Evolutionary conservation across 2,888 invertebrate genomes (phyloP).

Genomic region (Caenorhabditis sp.): DNA sequence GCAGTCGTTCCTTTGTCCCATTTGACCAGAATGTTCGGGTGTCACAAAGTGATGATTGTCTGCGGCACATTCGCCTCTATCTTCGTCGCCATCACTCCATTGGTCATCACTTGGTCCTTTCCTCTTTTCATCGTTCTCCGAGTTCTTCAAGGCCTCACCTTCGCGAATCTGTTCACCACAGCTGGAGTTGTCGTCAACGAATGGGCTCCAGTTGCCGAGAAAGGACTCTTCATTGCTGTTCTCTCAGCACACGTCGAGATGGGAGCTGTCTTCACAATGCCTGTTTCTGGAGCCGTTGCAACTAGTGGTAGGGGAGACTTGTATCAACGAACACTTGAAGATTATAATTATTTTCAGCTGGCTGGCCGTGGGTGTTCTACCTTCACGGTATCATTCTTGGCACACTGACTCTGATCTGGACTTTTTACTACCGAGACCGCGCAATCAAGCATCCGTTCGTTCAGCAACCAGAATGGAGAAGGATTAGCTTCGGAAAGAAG

Average conservation of each 20-base stretch:
- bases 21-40: constrained; percentile 62
- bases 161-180: constrained; percentile 75
- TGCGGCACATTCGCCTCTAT: constrained; percentile 64
- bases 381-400: constrained; percentile 69
- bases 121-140: constrained; percentile 66
- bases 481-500: constrained; percentile 65
- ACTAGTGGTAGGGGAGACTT: constrained; percentile 58
- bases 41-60: constrained; percentile 68
- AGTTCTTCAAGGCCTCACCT: constrained; percentile 69
- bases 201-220: constrained; percentile 71
- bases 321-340: too few relatives aligned
- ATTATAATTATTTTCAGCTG: constrained; percentile 57
- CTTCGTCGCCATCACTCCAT: constrained; percentile 62
- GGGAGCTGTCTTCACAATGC: constrained; percentile 75
- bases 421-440: constrained; percentile 69
- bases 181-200: constrained; percentile 73
- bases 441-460: constrained; percentile 71
- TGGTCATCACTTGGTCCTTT: constrained; percentile 64
- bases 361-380: constrained; percentile 77
- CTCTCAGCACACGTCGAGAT: constrained; percentile 75
- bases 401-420: constrained; percentile 66
- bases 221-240: constrained; percentile 74
- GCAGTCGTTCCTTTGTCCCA: constrained; percentile 68
- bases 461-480: constrained; percentile 59
- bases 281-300: constrained; percentile 71